Conservation (phyloP, 2,888 invertebrate genomes). For the Leptopterna dolabrata region DNA sequence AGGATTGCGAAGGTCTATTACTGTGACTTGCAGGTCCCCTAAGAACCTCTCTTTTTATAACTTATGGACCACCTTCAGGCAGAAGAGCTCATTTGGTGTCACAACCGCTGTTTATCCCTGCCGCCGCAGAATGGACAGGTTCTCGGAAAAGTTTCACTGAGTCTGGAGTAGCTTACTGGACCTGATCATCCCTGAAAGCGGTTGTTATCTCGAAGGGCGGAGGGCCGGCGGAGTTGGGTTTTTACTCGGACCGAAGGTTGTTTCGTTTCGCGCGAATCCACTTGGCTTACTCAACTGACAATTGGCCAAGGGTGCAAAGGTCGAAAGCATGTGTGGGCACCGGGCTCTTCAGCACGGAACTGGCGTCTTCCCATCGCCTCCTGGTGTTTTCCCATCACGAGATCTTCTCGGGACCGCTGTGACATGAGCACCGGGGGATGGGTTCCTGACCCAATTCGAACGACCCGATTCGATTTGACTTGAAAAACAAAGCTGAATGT, state of each 20-base stretch:
- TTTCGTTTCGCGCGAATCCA: not conserved
- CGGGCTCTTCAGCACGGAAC: not conserved
- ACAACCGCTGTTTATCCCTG: not conserved
- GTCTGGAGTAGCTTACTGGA: not conserved
- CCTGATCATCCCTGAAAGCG: too few species aligned
- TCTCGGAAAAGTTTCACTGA: not conserved
- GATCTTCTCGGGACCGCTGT: not conserved
- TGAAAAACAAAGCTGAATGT: too few species aligned
- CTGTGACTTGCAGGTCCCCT: not conserved
- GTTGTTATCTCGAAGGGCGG: not conserved
- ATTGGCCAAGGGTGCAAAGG: not conserved
- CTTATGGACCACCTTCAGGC: not conserved
- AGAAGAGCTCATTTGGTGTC: constrained; percentile 2
- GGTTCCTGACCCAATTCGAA: not conserved
- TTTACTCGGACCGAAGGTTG: not conserved
- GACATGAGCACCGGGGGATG: not conserved
- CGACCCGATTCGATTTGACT: not conserved
- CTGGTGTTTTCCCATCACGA: not conserved
- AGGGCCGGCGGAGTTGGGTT: not conserved
- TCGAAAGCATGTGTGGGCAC: not conserved
- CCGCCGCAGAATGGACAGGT: not conserved
- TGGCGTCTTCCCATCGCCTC: not conserved
- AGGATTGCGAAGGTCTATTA: not conserved
- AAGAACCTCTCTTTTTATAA: not conserved
- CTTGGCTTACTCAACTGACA: not conserved